A percentile compares a stretch with the other conserved stretches of the same genome.
Conservation (phyloP, 2,797 vertebrate genomes). For the Eremophila alpestris region DNA sequence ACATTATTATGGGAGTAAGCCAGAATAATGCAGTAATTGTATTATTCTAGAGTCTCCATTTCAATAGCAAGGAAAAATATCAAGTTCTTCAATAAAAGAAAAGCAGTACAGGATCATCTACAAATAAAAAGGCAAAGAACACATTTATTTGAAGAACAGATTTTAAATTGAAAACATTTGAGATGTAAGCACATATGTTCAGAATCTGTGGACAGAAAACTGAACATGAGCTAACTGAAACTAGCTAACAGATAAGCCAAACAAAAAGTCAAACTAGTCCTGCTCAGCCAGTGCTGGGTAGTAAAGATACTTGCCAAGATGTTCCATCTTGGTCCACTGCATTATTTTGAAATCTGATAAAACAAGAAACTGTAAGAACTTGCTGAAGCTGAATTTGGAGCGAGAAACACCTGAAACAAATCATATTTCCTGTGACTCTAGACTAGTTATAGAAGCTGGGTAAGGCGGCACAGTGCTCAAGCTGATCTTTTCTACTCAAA, state of each 20-base stretch:
- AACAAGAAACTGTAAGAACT: not conserved
- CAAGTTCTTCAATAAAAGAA: not conserved
- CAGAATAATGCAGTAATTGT: conserved; percentile 23
- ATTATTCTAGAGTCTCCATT: not conserved
- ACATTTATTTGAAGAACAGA: not conserved
- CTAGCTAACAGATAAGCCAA: not conserved
- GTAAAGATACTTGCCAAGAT: not conserved
- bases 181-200: not conserved
- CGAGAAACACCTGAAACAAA: not conserved
- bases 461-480: not conserved
- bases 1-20: not conserved
- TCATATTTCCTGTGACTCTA: not conserved
- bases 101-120: not conserved
- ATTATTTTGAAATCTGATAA: not conserved
- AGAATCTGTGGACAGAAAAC: conserved; percentile 4
- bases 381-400: not conserved
- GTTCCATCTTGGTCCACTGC: not conserved
- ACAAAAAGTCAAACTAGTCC: not conserved
- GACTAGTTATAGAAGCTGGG: not conserved
- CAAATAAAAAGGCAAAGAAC: not conserved
- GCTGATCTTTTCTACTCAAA: not conserved
- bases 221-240: not conserved
- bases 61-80: conserved; percentile 9
- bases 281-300: not conserved
- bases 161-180: conserved; percentile 39